Evolutionary conservation across 2,888 invertebrate species (phyloP).

Genomic region (Clivina fossor): DNA sequence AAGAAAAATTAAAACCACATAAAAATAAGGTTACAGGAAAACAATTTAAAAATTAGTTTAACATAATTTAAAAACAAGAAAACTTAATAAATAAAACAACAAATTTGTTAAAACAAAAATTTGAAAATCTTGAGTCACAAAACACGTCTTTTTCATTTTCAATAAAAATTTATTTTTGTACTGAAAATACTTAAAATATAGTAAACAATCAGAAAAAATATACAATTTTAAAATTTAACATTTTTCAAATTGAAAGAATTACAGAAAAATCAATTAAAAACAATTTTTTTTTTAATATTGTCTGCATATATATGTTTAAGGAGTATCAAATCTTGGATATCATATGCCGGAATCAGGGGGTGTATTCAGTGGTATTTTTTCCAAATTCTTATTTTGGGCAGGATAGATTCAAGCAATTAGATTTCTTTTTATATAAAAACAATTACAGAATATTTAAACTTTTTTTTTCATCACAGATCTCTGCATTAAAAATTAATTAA

Average conservation of each 20-base stretch:
- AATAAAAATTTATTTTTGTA: too few relatives aligned
- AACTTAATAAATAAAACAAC: too few relatives aligned
- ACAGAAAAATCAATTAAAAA: slow-evolving; percentile 19
- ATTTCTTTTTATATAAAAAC: slow-evolving; percentile 22
- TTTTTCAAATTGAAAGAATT: slow-evolving; percentile 10
- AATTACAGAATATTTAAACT: slow-evolving; percentile 23
- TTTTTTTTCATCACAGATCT: slow-evolving; percentile 23
- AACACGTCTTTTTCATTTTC: too few relatives aligned
- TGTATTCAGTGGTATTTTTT: not conserved
- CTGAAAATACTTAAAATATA: too few relatives aligned
- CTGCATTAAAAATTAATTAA: slow-evolving; percentile 15
- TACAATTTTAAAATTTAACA: not conserved
- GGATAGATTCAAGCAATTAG: slow-evolving; percentile 4
- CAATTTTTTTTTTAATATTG: slow-evolving; percentile 18
- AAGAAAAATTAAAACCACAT: too few relatives aligned
- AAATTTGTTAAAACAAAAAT: too few relatives aligned
- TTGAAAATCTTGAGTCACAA: too few relatives aligned
- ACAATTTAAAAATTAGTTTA: too few relatives aligned
- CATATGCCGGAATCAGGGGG: slow-evolving; percentile 15
- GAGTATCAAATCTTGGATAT: too few relatives aligned
- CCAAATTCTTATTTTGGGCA: not conserved
- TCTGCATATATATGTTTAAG: slow-evolving; percentile 17
- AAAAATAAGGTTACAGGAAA: too few relatives aligned
- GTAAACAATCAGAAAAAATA: slow-evolving; percentile 16
- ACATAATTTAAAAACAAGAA: too few relatives aligned